These are phyloP conservation scores for Barypeithes pellucidus DNA, from an alignment of 2,888 invertebrate species.

Conservation along the genomic window DNA sequence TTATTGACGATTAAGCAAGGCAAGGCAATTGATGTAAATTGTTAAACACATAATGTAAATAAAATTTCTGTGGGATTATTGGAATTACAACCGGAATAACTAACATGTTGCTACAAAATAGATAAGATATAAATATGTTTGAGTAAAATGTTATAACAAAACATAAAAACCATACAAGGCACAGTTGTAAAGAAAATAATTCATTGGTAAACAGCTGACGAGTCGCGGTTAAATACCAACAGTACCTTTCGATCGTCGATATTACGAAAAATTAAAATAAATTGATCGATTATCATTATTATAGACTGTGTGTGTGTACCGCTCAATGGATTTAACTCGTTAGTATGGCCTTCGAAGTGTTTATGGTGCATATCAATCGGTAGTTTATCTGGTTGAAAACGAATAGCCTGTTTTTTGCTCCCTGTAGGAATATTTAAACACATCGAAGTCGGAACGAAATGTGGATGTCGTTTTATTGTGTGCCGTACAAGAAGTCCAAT, in stretches of 20 bases:
- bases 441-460: not conserved
- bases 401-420: slow-evolving; percentile 15
- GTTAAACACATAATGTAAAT: not conserved
- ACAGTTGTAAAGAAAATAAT: not conserved
- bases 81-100: slow-evolving; percentile 6
- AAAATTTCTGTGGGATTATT: slow-evolving; percentile 16
- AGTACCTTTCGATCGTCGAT: slow-evolving; percentile 5
- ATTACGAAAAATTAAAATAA: slow-evolving; percentile 9
- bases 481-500: slow-evolving; percentile 23
- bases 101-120: slow-evolving; percentile 4
- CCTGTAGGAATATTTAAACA: not conserved
- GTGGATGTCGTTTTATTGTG: slow-evolving; percentile 4
- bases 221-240: not conserved
- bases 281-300: slow-evolving; percentile 5
- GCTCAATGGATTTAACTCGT: slow-evolving; percentile 26
- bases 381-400: slow-evolving; percentile 39
- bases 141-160: slow-evolving; percentile 18
- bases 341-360: slow-evolving; percentile 46
- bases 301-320: not conserved
- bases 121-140: slow-evolving; percentile 21
- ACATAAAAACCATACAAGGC: slow-evolving; percentile 1
- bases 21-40: not conserved
- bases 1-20: not conserved
- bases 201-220: slow-evolving; percentile 3
- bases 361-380: slow-evolving; percentile 43